Percentiles rank a stretch among this genome's conserved stretches.
Conservation (phyloP, 2,113 vertebrate species). For the Columbina picui region DNA sequence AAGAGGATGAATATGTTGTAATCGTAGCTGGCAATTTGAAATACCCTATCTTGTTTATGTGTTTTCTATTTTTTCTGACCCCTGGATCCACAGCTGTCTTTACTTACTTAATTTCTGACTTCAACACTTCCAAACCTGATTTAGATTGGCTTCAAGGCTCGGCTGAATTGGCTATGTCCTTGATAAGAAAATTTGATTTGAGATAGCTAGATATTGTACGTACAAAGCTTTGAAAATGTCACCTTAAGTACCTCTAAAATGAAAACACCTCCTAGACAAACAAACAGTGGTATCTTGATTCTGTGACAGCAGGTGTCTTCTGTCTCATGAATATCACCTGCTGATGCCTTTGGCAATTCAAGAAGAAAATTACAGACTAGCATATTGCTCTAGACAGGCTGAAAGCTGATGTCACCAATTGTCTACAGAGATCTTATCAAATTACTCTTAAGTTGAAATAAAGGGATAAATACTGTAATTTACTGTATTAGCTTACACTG, state of each 20-base stretch:
- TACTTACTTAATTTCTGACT: neutral
- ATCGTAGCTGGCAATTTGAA: neutral
- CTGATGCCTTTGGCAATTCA: neutral
- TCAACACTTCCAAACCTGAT: neutral
- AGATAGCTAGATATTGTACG: neutral
- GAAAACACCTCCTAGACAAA: neutral
- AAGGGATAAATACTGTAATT: neutral
- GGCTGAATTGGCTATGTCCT: neutral
- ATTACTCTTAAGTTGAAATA: neutral
- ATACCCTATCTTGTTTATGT: neutral
- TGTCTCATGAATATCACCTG: neutral
- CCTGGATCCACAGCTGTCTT: neutral
- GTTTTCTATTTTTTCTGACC: neutral
- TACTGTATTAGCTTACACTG: neutral
- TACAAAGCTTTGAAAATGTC: neutral
- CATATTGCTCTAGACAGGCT: neutral
- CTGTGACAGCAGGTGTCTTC: neutral
- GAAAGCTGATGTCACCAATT: neutral
- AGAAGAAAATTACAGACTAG: neutral
- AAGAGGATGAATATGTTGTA: neutral
- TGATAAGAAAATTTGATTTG: neutral
- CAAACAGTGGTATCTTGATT: neutral
- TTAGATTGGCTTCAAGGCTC: neutral
- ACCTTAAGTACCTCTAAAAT: neutral
- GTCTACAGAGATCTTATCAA: neutral